phyloP scores from a whole-genome alignment of 2,888 invertebrate species.

The Ichneumoninae sp. region DNA sequence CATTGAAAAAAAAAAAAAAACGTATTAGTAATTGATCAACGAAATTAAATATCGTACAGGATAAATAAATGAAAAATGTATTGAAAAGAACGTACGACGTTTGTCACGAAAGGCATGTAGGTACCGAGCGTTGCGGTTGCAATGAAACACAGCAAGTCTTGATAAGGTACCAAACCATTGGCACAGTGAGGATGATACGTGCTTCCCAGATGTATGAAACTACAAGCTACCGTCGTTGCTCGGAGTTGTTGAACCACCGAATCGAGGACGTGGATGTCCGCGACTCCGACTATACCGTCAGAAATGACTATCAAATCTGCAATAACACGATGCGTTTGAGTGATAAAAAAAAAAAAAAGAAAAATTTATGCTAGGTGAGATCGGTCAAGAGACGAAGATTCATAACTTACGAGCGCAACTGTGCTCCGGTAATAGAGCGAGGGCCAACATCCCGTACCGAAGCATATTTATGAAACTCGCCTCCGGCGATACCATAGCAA shows the following conservation, averaged over 20 bases:
- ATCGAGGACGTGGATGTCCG: conserved; percentile 90
- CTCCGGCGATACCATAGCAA: conserved; percentile 88
- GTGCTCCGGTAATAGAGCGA: conserved; percentile 90
- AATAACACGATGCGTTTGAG: conserved; percentile 71
- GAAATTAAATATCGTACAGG: not conserved
- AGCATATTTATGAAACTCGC: conserved; percentile 91
- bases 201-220: conserved; percentile 90
- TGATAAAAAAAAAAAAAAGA: conserved; percentile 48
- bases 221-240: conserved; percentile 90
- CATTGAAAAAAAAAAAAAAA: not conserved
- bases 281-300: conserved; percentile 90
- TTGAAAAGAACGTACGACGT: conserved; percentile 81
- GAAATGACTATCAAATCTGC: conserved; percentile 90
- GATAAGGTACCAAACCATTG: conserved; percentile 90
- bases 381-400: conserved; percentile 18
- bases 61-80: not conserved
- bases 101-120: conserved; percentile 87
- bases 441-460: conserved; percentile 90
- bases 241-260: conserved; percentile 90
- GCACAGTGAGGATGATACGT: conserved; percentile 88
- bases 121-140: conserved; percentile 91
- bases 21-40: not conserved
- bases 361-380: conserved; percentile 2
- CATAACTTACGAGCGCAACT: conserved; percentile 88
- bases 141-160: conserved; percentile 91